Evolutionary conservation across 2,888 invertebrate species (phyloP), one percentile per base, ranked within the genome.

Genomic region (Frankliniella intonsa): DNA sequence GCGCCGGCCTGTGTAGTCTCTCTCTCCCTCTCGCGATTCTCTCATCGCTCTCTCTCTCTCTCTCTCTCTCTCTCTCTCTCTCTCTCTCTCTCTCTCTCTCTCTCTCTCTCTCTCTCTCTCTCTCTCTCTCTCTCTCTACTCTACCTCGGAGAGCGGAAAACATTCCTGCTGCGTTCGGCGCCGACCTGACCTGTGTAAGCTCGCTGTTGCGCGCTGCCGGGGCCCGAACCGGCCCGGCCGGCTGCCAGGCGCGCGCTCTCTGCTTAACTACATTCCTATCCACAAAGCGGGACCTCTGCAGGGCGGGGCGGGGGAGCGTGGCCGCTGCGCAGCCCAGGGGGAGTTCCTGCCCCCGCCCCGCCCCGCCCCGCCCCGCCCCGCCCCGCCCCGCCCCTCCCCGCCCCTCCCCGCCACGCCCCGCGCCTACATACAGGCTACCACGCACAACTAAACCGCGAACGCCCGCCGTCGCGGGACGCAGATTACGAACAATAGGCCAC

Each of bases 21-120:
- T 51, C 51, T 8, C 55, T 55, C 55, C 7, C 55, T 55, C 55
- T 55, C 55, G 12, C 5, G 14, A 55, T 17, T 55, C 55, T 55
- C 80, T 80, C 19, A 81, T 51, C 79, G 8, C 27, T 50, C 38
- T 11, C 81, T 19, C 80, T 5, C 55, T 27, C 82, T 50, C 51
- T 3, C 50, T 50, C 82, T 12, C 27, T 49, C 51, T 80, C 8
- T 81, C 80, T 55, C 55, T 55, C 55, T 55, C 55, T 14, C 3
- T 55, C 55, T 55, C 55, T 55, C 55, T 55, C 55, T 55, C 55
- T 14, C 51, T 51, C 51, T 51, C 51, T 51, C 51, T 51, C 51
- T 9, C 51, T 51, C 51, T 51, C 51, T 51, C 51, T 11, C 51
- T 51, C 51, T 51, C 51, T 51, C 51, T 51, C 51, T 51, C 51